Base-by-base conservation (phyloP, 2,113 vertebrate species). In the Pygoscelis adeliae region DNA sequence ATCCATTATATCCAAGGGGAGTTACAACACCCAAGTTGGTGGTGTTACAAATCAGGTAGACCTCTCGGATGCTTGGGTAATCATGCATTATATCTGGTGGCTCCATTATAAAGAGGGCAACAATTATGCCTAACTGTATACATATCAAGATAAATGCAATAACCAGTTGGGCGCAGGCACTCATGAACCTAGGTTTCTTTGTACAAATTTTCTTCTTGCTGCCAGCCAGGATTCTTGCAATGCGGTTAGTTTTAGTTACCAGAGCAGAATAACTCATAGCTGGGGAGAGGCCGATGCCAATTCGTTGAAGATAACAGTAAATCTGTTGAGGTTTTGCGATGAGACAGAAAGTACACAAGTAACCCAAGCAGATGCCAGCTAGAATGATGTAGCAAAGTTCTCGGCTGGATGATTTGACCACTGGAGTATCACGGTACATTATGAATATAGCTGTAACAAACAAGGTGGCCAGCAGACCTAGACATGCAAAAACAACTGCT, bases 121-220 rank as follows among this genome's bases (percentile, higher is more conserved):
- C 98, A 9, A 99, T 99, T 90, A 99, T 99, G 88, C 99, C 98
- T 93, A 99, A 93, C 97, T 99, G 99, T 94, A 99, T 99, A 88
- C 99, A 98, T 90, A 99, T 99, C 89, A 99, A 98, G 61, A 99
- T 98, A 94, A 99, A 99, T 34, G 99, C 99, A 71, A 99, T 99
- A 94, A 99, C 98, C 69, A 99, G 98, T 97, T 99, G 99, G 77
- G 99, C 99, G 3, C 99, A 99, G 92, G 99, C 99, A 93, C 99
- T 99, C 99, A 99, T 99, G 98, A 99, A 99, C 74, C 99, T 98
- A 26, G 99, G 99, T 89, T 99, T 99, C 98, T 99, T 99, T 85
- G 99, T 99, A 77, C 99, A 99, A 94, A 99, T 99, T 96, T 99
- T 99, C 98, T 99, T 99, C 97, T 99, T 99, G 98, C 99, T 99